phyloP scores from a whole-genome alignment of 1,140 invertebrate genomes.

The Halictus rubicundus region DNA sequence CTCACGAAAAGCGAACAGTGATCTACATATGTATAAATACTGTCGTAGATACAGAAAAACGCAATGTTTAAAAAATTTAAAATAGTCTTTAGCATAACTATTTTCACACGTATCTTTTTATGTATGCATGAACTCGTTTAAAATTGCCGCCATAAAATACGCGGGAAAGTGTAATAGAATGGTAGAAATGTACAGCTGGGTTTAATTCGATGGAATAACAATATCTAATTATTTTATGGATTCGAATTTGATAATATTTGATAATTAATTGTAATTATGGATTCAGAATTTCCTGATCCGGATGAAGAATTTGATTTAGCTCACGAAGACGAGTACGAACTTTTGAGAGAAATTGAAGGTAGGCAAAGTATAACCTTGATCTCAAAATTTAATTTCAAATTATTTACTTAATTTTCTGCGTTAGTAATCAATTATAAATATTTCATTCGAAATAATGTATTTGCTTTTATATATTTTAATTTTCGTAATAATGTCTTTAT shows the following conservation, averaged over 20 bases:
- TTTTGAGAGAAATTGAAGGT: slow-evolving; percentile 84
- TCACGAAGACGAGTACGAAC: slow-evolving; percentile 86
- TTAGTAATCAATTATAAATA: neutral
- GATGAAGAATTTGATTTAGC: slow-evolving; percentile 89
- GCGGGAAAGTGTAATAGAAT: neutral
- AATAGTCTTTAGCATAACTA: too few relatives aligned
- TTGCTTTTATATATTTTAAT: neutral
- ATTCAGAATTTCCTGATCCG: slow-evolving; percentile 86
- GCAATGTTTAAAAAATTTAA: too few relatives aligned
- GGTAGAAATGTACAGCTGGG: neutral
- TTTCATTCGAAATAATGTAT: neutral
- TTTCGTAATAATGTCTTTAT: neutral
- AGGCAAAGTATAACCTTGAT: slow-evolving; percentile 61
- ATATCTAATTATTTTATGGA: neutral
- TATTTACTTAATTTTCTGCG: neutral
- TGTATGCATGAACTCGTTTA: neutral
- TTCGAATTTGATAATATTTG: neutral
- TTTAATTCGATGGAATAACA: neutral
- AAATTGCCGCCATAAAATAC: slow-evolving; percentile 4
- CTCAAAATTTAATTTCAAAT: neutral
- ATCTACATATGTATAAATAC: neutral
- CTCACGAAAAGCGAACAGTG: neutral
- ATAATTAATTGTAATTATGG: slow-evolving; percentile 65
- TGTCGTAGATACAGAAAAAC: too few relatives aligned
- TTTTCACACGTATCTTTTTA: too few relatives aligned